Evolutionary conservation across 2,113 vertebrate species (phyloP).

Genomic region (Raja brachyura): DNA sequence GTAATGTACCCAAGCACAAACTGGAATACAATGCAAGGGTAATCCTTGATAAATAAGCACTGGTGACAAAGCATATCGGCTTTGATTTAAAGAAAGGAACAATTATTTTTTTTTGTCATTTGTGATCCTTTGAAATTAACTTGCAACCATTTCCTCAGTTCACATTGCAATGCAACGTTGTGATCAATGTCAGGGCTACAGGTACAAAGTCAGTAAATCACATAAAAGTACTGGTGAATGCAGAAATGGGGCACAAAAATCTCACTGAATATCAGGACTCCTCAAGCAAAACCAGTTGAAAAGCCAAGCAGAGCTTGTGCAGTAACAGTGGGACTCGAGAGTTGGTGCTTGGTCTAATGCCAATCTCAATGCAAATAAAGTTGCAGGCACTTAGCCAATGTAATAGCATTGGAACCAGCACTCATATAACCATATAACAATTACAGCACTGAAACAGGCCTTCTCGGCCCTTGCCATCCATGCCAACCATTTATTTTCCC

Average conservation of each 20-base stretch:
- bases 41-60: neutral
- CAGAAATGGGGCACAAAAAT: neutral
- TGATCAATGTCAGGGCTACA: neutral
- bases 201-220: no score
- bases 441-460: no score
- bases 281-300: neutral
- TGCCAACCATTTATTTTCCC: no score
- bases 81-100: neutral
- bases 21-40: neutral
- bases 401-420: no score
- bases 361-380: no score
- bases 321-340: neutral
- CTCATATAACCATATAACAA: no score
- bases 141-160: neutral
- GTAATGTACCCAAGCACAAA: neutral
- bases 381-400: no score
- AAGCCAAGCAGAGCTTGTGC: no score
- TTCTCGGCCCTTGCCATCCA: no score
- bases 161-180: neutral
- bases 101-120: neutral
- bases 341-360: neutral
- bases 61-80: neutral
- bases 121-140: neutral
- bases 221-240: neutral
- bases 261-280: no score